Base-by-base conservation (phyloP, 1,140 invertebrate genomes). In the Listronotus bonariensis region DNA sequence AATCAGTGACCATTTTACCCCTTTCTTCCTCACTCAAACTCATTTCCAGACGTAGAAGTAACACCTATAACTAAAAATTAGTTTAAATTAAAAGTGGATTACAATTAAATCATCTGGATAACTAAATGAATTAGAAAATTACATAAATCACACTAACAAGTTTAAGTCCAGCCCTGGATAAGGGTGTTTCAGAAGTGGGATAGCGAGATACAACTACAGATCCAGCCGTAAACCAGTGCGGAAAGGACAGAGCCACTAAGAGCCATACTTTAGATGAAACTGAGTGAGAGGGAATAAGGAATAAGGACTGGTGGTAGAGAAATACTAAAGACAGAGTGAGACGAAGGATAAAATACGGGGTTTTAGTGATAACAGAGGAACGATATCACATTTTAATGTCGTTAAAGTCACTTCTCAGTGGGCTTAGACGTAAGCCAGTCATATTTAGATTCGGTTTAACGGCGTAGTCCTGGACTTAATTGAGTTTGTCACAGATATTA, bases 401-500 rank as follows among this genome's bases (percentile, higher is more conserved):
- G 77, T 79, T 79, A 79, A 77, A 79, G 68, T 79, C 76, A 78
- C 77, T 79, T 78, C 76, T 69, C 73, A 72, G 74, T 76, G 73
- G 76, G 76, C 75, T 78, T 74, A 78, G 77, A 75, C 76, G 74
- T 76, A 77, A 76, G 77, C 75, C 77, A 77, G 76, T 76, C 77
- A 76, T 73, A 77, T 75, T 74, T 74, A 72, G 75, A 77, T 74
- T 71, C 60, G 67, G 71, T 75, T 77, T 75, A 75, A 74, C 74
- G 76, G 67, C 71, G 67, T 71, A 72, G 69, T 74, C 76, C 74
- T 74, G 75, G 75, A 76, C 76, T 74, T 78, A 79, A 79, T 79
- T 78, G 69, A 75, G 76, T 78, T 73, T 77, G 76, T 77, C 76
- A 77, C 76, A 76, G 77, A 78, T 78, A 78, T 78, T 78, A 78